Evolutionary conservation across 2,797 vertebrate genomes (phyloP).

Genomic region (Otolemur crassicaudatus): DNA sequence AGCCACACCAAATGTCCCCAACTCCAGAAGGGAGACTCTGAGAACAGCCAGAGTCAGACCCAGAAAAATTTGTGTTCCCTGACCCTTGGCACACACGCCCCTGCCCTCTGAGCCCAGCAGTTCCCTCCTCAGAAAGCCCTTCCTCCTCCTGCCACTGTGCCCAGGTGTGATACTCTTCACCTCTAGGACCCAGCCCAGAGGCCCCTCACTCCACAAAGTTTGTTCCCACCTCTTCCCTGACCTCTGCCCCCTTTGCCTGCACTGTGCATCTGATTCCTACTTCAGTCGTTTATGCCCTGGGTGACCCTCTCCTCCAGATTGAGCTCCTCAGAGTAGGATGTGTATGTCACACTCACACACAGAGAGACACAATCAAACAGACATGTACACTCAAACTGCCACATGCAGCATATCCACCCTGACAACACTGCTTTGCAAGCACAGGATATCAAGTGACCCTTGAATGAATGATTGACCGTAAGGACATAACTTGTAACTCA

Average conservation of each 20-base stretch:
- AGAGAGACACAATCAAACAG: background rate
- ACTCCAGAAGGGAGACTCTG: background rate
- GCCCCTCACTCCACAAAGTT: background rate
- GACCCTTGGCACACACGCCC: background rate
- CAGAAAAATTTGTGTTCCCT: background rate
- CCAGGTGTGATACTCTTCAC: background rate
- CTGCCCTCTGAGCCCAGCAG: background rate
- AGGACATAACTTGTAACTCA: background rate
- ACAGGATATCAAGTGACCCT: background rate
- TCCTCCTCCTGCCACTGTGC: background rate
- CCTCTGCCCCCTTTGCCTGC: background rate
- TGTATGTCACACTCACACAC: background rate
- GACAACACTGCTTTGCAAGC: background rate
- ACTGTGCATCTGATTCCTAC: background rate
- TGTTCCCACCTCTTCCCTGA: background rate
- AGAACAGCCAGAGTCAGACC: background rate
- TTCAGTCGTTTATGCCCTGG: background rate
- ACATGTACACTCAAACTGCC: background rate
- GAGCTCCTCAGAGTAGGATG: background rate
- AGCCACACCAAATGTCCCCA: background rate
- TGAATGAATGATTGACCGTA: background rate
- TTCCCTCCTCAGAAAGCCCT: background rate
- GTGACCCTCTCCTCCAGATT: background rate
- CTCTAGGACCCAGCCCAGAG: too few relatives aligned
- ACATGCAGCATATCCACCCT: too few relatives aligned